Conservation (phyloP, 1,140 invertebrate species). For the Micrasema minimum region DNA sequence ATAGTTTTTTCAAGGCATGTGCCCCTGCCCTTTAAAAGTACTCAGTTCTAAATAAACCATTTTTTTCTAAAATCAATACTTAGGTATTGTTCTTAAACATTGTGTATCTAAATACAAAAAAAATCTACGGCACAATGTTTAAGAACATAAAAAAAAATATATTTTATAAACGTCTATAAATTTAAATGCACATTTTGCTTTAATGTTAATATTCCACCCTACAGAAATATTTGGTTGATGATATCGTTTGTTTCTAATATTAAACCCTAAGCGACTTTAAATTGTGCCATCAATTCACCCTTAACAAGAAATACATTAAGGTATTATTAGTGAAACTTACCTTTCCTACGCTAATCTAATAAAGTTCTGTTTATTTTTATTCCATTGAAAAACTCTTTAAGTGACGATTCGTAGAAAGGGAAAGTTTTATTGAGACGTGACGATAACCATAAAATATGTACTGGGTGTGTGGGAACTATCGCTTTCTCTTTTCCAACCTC, state of each 20-base stretch:
- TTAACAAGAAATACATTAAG: no score
- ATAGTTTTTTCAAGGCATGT: no score
- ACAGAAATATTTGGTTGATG: neutral
- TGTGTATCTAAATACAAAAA: no score
- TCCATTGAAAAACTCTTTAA: slow-evolving; percentile 32
- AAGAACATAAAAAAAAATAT: no score
- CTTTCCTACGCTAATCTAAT: slow-evolving; percentile 19
- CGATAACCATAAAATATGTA: slow-evolving; percentile 22
- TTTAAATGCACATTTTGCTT: neutral
- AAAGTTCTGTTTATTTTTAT: slow-evolving; percentile 35
- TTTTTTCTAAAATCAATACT: no score
- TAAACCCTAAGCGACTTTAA: no score
- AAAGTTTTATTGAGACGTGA: slow-evolving; percentile 15
- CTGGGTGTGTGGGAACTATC: slow-evolving; percentile 5
- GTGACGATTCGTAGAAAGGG: slow-evolving; percentile 19
- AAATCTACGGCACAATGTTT: no score
- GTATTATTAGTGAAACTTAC: slow-evolving; percentile 14
- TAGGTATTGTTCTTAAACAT: no score
- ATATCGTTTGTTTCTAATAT: neutral
- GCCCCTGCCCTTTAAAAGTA: no score
- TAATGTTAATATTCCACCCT: neutral
- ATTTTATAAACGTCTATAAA: no score
- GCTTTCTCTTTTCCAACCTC: slow-evolving; percentile 22
- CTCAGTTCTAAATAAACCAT: no score
- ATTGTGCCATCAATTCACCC: no score